phyloP scores from a whole-genome alignment of 2,888 invertebrate genomes.

The Eupeodes luniger region DNA sequence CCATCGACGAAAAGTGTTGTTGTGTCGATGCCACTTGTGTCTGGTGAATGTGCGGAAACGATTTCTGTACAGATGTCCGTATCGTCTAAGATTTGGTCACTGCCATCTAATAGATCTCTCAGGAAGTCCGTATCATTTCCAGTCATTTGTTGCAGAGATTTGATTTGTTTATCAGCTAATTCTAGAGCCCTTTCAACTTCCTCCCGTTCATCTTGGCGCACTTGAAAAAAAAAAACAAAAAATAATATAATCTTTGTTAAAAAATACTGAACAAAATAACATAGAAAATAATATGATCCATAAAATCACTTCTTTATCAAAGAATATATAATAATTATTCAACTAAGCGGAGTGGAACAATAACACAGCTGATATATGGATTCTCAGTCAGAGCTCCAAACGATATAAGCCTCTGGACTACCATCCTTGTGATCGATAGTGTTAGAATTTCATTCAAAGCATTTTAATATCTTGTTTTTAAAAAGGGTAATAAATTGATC shows the following conservation, averaged over 20 bases:
- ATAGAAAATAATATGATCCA: no score
- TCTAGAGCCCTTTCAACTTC: conserved; percentile 94
- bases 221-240: conserved; percentile 74
- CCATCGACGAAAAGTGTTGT: conserved; percentile 81
- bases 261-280: no score
- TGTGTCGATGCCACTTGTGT: conserved; percentile 81
- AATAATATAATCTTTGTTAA: neutral
- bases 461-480: no score
- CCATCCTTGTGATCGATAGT: no score
- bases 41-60: conserved; percentile 80
- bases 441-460: no score
- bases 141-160: conserved; percentile 89
- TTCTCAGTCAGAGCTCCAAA: no score
- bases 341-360: no score
- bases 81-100: conserved; percentile 83
- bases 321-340: no score
- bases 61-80: conserved; percentile 80
- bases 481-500: no score
- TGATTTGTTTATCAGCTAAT: conserved; percentile 90
- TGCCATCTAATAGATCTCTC: conserved; percentile 82
- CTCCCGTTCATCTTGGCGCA: conserved; percentile 91
- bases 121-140: conserved; percentile 82
- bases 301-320: no score
- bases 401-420: no score
- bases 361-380: no score